phyloP scores from a whole-genome alignment of 2,797 vertebrate genomes.

The Hemibagrus guttatus region DNA sequence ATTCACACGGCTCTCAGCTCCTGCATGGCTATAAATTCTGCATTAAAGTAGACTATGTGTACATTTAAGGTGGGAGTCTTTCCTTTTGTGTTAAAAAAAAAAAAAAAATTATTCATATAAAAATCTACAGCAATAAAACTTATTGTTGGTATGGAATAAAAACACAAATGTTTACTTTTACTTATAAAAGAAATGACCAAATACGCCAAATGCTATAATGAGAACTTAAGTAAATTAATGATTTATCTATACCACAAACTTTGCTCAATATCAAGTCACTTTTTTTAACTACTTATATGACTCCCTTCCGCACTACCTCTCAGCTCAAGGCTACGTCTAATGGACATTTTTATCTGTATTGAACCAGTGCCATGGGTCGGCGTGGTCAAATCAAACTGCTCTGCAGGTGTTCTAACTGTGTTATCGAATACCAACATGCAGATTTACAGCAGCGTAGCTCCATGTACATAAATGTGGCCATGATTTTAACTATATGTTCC shows the following conservation, averaged over 20 bases:
- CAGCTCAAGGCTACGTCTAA: conserved; percentile 20
- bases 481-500: conserved; percentile 1
- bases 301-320: conserved; percentile 1
- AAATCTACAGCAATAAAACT: background rate
- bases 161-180: background rate
- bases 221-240: background rate
- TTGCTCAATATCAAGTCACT: background rate
- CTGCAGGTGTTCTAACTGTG: conserved; percentile 29
- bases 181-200: background rate
- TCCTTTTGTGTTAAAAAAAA: background rate
- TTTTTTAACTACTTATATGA: background rate
- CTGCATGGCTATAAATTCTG: background rate
- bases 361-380: conserved; percentile 28
- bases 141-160: background rate
- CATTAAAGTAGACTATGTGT: background rate
- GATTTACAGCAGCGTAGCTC: conserved; percentile 6
- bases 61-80: background rate
- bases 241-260: background rate
- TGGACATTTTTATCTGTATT: conserved; percentile 9
- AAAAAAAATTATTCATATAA: background rate
- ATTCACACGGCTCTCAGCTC: background rate
- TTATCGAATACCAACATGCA: conserved; percentile 20
- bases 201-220: background rate
- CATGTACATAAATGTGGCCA: background rate
- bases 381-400: conserved; percentile 12